These are phyloP conservation scores for Arnoldichthys spilopterus DNA, from an alignment of 2,797 vertebrate species.

Conservation along the genomic window DNA sequence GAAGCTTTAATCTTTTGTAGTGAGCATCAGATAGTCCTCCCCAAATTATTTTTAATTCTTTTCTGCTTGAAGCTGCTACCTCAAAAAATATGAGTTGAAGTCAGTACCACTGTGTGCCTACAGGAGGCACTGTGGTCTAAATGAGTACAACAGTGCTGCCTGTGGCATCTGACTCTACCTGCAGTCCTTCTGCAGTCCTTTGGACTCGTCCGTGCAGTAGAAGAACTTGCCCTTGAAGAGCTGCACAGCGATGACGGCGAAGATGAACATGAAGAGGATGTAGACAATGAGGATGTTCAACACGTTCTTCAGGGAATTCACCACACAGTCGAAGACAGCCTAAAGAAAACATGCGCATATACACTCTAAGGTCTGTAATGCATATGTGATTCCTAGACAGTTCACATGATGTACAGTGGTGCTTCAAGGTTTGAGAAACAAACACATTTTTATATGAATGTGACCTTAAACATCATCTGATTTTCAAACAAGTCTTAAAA, in stretches of 20 bases:
- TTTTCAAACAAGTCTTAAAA: no score
- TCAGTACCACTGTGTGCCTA: slow-evolving; percentile 17
- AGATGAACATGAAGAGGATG: slow-evolving; percentile 99
- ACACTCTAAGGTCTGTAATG: neutral
- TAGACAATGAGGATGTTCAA: slow-evolving; percentile 98
- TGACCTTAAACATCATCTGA: no score
- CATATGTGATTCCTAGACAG: neutral
- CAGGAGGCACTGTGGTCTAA: slow-evolving; percentile 18
- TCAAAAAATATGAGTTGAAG: neutral
- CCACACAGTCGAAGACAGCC: slow-evolving; percentile 98
- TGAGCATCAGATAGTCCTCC: no score
- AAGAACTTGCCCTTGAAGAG: slow-evolving; percentile 98
- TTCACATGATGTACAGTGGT: no score
- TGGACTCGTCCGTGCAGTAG: slow-evolving; percentile 96
- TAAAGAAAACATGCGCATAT: slow-evolving; percentile 65
- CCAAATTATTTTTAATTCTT: neutral
- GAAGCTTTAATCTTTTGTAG: no score
- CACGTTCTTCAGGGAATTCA: slow-evolving; percentile 97
- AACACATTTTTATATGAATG: no score
- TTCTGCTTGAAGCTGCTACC: neutral
- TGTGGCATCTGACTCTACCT: slow-evolving; percentile 70
- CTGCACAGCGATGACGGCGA: slow-evolving; percentile 97
- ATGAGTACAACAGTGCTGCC: neutral
- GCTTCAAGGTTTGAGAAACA: no score
- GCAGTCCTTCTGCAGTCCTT: slow-evolving; percentile 94